Conservation (phyloP, 2,113 vertebrate genomes). For the Gracilinanus agilis region DNA sequence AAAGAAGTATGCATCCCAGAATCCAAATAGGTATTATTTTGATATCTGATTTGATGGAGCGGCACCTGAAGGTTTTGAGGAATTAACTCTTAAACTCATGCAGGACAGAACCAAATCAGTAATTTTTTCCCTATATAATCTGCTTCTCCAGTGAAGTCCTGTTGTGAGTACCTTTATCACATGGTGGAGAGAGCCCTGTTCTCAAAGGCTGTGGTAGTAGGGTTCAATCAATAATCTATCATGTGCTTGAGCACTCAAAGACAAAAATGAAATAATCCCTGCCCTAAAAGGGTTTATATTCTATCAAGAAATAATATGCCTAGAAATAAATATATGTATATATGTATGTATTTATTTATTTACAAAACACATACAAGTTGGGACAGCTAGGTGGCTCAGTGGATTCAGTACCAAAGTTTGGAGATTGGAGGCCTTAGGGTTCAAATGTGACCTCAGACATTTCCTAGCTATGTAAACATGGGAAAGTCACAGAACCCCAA, state of each 20-base stretch:
- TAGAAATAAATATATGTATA: not conserved
- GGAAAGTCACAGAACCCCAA: no score
- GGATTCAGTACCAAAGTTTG: no score
- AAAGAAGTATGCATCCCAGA: not conserved
- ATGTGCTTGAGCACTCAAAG: not conserved
- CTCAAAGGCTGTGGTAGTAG: not conserved
- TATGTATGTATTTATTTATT: not conserved
- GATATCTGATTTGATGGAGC: not conserved
- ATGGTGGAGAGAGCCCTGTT: not conserved
- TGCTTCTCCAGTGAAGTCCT: not conserved
- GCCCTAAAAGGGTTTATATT: not conserved
- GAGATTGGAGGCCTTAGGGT: no score
- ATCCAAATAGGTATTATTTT: not conserved
- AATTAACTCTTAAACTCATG: not conserved
- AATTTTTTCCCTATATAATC: not conserved
- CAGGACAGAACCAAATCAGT: not conserved
- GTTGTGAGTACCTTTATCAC: not conserved
- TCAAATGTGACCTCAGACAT: no score
- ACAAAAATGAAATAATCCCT: not conserved
- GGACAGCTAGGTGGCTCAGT: no score
- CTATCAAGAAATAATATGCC: not conserved
- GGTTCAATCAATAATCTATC: not conserved
- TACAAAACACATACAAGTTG: not conserved
- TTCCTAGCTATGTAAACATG: no score
- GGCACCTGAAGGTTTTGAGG: not conserved